phyloP scores from a whole-genome alignment of 64 coral and sea anemone species.

The Montipora efflorescens region DNA sequence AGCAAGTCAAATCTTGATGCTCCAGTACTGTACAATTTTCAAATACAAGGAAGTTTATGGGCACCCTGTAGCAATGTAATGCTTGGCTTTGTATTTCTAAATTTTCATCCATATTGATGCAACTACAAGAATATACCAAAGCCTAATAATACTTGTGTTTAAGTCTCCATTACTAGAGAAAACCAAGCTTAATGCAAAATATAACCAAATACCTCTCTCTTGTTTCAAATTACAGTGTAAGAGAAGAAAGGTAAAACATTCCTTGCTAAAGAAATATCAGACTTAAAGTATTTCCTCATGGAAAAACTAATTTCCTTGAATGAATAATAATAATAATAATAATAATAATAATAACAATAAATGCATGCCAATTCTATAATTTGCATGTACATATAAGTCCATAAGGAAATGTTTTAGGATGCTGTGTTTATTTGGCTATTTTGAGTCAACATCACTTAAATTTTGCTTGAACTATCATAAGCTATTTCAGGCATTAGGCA shows the following conservation, averaged over 20 bases:
- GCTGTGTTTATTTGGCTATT: background rate
- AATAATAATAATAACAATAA: background rate
- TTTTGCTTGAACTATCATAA: background rate
- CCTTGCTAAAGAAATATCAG: background rate
- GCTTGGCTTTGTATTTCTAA: too few species aligned
- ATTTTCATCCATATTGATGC: too few species aligned
- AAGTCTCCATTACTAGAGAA: too few species aligned
- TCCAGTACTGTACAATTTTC: too few species aligned
- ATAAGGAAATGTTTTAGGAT: conserved; percentile 20
- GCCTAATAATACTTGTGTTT: too few species aligned
- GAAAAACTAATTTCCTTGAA: background rate
- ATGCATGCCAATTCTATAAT: background rate
- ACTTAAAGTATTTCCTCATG: background rate
- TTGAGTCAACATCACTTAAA: too few species aligned
- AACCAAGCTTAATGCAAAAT: too few species aligned
- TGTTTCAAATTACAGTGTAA: background rate
- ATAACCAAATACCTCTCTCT: background rate
- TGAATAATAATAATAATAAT: background rate
- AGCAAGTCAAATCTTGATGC: too few species aligned
- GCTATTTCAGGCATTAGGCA: too few species aligned
- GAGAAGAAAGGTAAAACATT: background rate
- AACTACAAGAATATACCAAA: too few species aligned
- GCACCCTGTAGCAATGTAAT: too few species aligned
- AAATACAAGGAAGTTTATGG: too few species aligned
- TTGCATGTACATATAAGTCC: background rate